These are phyloP conservation scores for Ginglymostoma cirratum DNA, from an alignment of 2,113 vertebrate genomes.

Conservation along the genomic window DNA sequence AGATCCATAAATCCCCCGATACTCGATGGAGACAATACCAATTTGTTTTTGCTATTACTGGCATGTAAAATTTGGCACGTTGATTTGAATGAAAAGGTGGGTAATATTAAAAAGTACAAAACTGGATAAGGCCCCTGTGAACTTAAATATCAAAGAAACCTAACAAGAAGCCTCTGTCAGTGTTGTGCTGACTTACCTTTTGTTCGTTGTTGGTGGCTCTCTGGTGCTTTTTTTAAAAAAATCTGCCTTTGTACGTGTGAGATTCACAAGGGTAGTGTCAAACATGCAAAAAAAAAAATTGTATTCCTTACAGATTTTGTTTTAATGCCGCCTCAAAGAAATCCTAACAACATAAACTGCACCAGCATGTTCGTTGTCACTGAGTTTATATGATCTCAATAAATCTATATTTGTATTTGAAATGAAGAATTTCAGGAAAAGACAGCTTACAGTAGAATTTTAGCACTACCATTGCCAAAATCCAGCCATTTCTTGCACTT, in stretches of 20 bases:
- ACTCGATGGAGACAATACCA: conserved; percentile 29
- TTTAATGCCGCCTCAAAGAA: background rate
- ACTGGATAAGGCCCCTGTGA: conserved; percentile 15
- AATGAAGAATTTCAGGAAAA: background rate
- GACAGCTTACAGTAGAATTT: background rate
- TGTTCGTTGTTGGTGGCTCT: conserved; percentile 14
- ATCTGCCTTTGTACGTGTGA: background rate
- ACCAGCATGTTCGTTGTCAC: background rate
- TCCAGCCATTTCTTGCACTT: background rate
- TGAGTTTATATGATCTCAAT: background rate
- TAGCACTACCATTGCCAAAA: background rate
- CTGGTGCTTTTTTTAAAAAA: conserved; percentile 4
- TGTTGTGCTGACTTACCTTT: background rate
- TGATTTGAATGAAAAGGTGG: background rate
- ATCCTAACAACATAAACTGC: background rate
- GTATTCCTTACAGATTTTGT: background rate
- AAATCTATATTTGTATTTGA: background rate
- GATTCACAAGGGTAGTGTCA: background rate
- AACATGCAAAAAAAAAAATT: background rate
- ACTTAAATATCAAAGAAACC: conserved; percentile 3
- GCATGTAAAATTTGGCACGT: conserved; percentile 33
- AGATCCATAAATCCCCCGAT: conserved; percentile 28
- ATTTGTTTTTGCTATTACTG: conserved; percentile 35
- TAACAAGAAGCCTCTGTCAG: conserved; percentile 35
- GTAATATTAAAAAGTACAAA: conserved; percentile 25